Percentiles rank a stretch among this genome's conserved stretches.
Conservation (phyloP, 2,797 vertebrate species). For the Sciaenops ocellatus region DNA sequence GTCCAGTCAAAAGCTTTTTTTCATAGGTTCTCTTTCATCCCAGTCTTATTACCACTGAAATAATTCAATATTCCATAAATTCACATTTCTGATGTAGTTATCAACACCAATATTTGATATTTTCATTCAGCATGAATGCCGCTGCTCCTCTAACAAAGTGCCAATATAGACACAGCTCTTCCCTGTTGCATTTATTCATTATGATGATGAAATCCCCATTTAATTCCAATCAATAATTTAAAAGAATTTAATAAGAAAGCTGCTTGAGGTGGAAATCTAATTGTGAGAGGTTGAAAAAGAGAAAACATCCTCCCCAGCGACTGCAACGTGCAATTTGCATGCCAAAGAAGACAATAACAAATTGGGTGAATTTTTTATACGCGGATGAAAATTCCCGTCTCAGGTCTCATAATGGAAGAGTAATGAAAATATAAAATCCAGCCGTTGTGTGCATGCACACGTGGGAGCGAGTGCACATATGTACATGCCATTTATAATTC, state of each 20-base stretch:
- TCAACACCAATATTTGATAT: conserved; percentile 27
- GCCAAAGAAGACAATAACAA: conserved; percentile 75
- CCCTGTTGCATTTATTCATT: conserved; percentile 58
- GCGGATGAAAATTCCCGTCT: conserved; percentile 55
- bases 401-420: conserved; percentile 59
- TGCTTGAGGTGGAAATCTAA: conserved; percentile 79
- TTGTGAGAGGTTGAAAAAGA: conserved; percentile 61
- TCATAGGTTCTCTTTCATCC: not conserved
- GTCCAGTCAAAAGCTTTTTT: conserved; percentile 1
- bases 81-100: conserved; percentile 11
- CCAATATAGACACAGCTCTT: conserved; percentile 55
- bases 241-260: conserved; percentile 74
- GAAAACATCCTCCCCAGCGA: conserved; percentile 49
- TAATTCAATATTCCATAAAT: conserved; percentile 1
- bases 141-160: conserved; percentile 37
- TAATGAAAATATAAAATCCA: conserved; percentile 62
- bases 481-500: conserved; percentile 75
- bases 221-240: conserved; percentile 78
- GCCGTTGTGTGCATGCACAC: conserved; percentile 34
- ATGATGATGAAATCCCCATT: conserved; percentile 67
- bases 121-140: conserved; percentile 22
- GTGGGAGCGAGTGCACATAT: conserved; percentile 46
- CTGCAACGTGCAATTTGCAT: conserved; percentile 67
- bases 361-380: conserved; percentile 65
- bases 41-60: conserved; percentile 12